Evolutionary conservation across 2,113 vertebrate species (phyloP), one percentile per base, ranked within the genome.

Genomic region (Hirundichthys speculiger): DNA sequence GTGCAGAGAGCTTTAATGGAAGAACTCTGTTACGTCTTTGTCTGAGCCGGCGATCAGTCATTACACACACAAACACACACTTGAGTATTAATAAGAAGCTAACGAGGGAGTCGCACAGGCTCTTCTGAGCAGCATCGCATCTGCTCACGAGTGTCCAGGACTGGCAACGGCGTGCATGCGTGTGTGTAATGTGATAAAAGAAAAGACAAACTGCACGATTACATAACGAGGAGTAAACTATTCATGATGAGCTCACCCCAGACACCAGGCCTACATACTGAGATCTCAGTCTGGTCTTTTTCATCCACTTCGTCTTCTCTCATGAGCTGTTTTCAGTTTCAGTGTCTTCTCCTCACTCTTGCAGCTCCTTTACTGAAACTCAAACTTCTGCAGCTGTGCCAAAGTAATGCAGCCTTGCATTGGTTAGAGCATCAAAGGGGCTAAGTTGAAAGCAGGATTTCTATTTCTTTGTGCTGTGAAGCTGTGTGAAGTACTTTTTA

Each of bases 201-300:
- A 58, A 42, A 79, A 56, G 12, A 20, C 15, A 5, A 40, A 40
- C 47, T 43, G 25, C n/a, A 15, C 21, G 18, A 30, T 79, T 79
- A 67, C 25, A 27, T 79, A 79, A 81, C 42, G 34, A 50, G 19
- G 27, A 38, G 64, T 80, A 46, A 74, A 80, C 22, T 74, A 77
- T 77, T 70, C 27, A 77, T 77, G 40, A 69, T 48, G 41, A 48
- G 30, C 13, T 53, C 18, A 57, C 66, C 55, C 49, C 6, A 54
- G 54, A 65, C 55, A 67, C 57, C 53, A 64, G 56, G 30, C 39
- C 56, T 53, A 61, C 38, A 73, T 70, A 39, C 40, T 16, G 20
- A 59, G 13, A 58, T 41, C 5, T 18, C 8, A 11, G 14, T 62
- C 12, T 46, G 41, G 24, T 46, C 5, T 16, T 48, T 42, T 18